phyloP scores from a whole-genome alignment of 2,113 vertebrate species.

The Calidris pygmaea region DNA sequence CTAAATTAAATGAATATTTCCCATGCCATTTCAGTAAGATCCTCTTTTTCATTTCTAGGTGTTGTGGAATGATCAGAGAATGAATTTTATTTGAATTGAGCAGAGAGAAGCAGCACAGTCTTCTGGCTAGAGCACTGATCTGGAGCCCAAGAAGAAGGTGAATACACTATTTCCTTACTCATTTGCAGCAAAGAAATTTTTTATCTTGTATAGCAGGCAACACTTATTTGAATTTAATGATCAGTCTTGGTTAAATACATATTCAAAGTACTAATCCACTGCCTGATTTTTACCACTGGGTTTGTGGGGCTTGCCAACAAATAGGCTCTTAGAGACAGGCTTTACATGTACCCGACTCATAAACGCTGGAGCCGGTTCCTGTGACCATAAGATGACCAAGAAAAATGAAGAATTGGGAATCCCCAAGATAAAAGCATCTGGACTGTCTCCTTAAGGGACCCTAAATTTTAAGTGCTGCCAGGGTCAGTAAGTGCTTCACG shows the following conservation, averaged over 20 bases:
- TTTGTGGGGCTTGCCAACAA: neutral
- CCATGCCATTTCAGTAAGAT: neutral
- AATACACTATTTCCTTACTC: neutral
- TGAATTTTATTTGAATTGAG: neutral
- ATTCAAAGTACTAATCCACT: neutral
- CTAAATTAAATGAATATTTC: neutral
- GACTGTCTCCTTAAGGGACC: neutral
- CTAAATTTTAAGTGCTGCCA: neutral
- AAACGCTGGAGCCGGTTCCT: neutral
- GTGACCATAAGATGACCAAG: neutral
- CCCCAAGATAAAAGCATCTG: neutral
- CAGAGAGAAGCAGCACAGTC: neutral
- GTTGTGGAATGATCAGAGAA: neutral
- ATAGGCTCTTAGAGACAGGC: neutral
- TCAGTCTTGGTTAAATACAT: fast-evolving
- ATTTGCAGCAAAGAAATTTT: neutral
- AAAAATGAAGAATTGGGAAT: neutral
- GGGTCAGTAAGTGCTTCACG: fast-evolving
- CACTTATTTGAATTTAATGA: neutral
- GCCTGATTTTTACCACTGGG: neutral
- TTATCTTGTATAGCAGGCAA: neutral
- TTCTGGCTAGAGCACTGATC: neutral
- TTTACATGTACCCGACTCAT: fast-evolving
- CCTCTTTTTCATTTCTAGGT: neutral
- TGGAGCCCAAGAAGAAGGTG: neutral